These are phyloP conservation scores for Baryphthengus martii DNA, from an alignment of 2,113 vertebrate species.

Conservation along the genomic window DNA sequence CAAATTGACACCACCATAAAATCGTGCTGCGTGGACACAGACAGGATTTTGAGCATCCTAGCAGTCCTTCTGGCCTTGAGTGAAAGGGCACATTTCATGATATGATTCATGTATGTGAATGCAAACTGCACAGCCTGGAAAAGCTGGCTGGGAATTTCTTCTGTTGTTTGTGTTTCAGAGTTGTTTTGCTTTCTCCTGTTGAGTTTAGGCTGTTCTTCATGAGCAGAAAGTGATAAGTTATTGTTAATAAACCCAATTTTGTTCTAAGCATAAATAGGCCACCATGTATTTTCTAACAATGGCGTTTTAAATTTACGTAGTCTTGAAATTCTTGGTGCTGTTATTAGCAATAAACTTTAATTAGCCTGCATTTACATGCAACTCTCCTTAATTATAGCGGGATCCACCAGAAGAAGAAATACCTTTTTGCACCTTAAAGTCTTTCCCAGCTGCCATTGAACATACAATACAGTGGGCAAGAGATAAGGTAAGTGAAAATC, in stretches of 20 bases:
- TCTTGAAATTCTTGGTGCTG: neutral
- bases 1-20: neutral
- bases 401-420: constrained; percentile 99
- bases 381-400: constrained; percentile 74
- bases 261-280: neutral
- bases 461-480: constrained; percentile 99
- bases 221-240: neutral
- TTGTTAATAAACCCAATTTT: neutral
- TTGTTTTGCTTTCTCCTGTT: neutral
- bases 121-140: neutral
- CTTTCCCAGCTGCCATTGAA: constrained; percentile 95
- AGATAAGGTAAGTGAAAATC: constrained; percentile 84
- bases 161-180: neutral
- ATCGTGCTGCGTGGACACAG: neutral
- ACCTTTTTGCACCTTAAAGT: constrained; percentile 98
- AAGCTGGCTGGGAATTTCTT: neutral
- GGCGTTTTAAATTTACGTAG: neutral
- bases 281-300: neutral
- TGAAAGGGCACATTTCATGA: neutral
- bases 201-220: neutral
- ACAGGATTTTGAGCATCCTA: neutral
- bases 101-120: neutral
- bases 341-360: neutral
- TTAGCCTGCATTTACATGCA: neutral
- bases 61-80: neutral